Conservation (phyloP, 2,888 invertebrate species). For the Trichogramma evanescens region DNA sequence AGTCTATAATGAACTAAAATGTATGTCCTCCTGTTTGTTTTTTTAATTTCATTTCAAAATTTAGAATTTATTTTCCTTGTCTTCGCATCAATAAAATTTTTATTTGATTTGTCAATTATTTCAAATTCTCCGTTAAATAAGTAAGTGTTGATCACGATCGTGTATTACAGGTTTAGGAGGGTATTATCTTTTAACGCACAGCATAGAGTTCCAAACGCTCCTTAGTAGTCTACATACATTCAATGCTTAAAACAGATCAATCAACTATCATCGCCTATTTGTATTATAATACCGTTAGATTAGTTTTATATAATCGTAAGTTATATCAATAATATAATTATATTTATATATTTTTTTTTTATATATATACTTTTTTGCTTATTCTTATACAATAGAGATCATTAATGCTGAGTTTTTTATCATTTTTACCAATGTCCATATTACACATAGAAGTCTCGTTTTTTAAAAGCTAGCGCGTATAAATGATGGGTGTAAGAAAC, state of each 20-base stretch:
- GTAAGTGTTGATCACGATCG: slow-evolving; percentile 24
- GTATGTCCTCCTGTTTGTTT: slow-evolving; percentile 1
- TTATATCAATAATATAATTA: slow-evolving; percentile 47
- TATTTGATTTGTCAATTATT: slow-evolving; percentile 13
- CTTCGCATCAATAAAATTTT: neutral
- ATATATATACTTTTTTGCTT: slow-evolving; percentile 23
- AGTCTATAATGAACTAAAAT: too few species aligned
- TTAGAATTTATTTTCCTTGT: slow-evolving; percentile 5
- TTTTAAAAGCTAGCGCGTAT: slow-evolving; percentile 45
- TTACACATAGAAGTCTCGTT: slow-evolving; percentile 31
- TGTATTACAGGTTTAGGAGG: slow-evolving; percentile 21
- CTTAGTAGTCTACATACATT: slow-evolving; percentile 45
- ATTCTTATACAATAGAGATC: slow-evolving; percentile 33
- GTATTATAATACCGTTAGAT: slow-evolving; percentile 44
- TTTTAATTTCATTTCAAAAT: slow-evolving; percentile 2
- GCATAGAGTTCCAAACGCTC: slow-evolving; percentile 49
- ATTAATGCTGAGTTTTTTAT: slow-evolving; percentile 37
- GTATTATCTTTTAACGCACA: slow-evolving; percentile 35
- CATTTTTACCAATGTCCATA: slow-evolving; percentile 33
- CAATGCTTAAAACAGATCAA: slow-evolving; percentile 47
- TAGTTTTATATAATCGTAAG: slow-evolving; percentile 45
- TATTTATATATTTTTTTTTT: slow-evolving; percentile 33
- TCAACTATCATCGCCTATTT: slow-evolving; percentile 43
- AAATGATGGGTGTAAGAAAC: slow-evolving; percentile 48
- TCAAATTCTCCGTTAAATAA: slow-evolving; percentile 21